Evolutionary conservation across 2,797 vertebrate species (phyloP).

Genomic region (Hydrocynus forskahlii): DNA sequence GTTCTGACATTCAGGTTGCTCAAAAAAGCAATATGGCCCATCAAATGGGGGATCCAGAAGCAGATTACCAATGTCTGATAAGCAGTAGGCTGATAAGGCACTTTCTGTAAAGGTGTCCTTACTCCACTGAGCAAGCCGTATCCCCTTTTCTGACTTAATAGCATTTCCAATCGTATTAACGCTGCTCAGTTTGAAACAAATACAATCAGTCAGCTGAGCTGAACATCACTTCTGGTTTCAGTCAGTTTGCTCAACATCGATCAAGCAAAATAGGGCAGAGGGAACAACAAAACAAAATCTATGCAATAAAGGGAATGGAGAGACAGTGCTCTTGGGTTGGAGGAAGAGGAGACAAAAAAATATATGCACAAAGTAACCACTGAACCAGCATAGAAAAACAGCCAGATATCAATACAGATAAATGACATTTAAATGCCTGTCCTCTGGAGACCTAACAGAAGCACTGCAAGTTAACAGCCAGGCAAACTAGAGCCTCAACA

Average conservation of each 20-base stretch:
- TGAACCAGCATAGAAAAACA: slow-evolving; percentile 33
- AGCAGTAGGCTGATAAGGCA: slow-evolving; percentile 56
- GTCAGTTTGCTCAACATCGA: slow-evolving; percentile 20
- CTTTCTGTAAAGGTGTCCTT: slow-evolving; percentile 52
- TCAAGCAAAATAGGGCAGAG: slow-evolving; percentile 2
- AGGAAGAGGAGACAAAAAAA: neutral
- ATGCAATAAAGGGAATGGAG: neutral
- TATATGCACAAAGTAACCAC: slow-evolving; percentile 1
- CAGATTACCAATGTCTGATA: slow-evolving; percentile 47
- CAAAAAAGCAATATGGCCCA: neutral
- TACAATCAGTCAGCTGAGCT: slow-evolving; percentile 18
- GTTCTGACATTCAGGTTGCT: slow-evolving; percentile 19
- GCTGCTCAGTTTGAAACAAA: slow-evolving; percentile 38
- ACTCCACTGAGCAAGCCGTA: slow-evolving; percentile 36
- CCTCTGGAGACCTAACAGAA: slow-evolving; percentile 48
- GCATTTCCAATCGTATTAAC: slow-evolving; percentile 23
- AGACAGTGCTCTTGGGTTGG: neutral
- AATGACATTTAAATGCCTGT: slow-evolving; percentile 44
- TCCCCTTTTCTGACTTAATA: slow-evolving; percentile 10
- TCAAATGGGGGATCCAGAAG: slow-evolving; percentile 11
- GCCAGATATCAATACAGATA: slow-evolving; percentile 26
- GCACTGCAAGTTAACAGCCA: slow-evolving; percentile 40
- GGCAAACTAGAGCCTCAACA: neutral
- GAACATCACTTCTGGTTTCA: slow-evolving; percentile 29
- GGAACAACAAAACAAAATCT: slow-evolving; percentile 7